A percentile compares a stretch with the other conserved stretches of the same genome.
phyloP scores from a whole-genome alignment of 2,113 vertebrate genomes.

The Macroglossus sobrinus region DNA sequence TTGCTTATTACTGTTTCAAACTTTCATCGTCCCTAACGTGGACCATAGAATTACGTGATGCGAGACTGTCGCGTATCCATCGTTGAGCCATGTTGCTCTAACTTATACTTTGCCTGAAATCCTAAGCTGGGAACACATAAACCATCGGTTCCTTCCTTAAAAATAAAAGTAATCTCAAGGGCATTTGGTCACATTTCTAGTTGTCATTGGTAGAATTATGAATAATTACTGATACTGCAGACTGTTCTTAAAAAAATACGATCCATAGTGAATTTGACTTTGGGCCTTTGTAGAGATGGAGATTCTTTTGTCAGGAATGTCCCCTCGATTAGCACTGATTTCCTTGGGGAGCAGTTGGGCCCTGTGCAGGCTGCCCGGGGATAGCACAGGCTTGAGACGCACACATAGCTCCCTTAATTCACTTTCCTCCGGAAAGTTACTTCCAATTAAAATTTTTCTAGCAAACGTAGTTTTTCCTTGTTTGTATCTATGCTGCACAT shows the following conservation, averaged over 20 bases:
- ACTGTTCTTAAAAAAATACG: background rate
- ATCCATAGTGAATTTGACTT: background rate
- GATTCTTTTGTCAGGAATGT: background rate
- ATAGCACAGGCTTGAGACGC: background rate
- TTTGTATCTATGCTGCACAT: background rate
- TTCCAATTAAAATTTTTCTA: constrained; percentile 33
- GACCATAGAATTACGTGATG: background rate
- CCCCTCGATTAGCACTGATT: background rate
- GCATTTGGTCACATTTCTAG: background rate
- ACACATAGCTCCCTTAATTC: background rate
- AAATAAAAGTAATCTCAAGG: background rate
- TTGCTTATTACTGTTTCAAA: background rate
- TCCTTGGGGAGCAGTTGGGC: background rate
- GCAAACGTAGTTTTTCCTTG: background rate
- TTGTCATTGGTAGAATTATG: background rate
- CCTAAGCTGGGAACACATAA: background rate
- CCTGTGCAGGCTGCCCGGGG: background rate
- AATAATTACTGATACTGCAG: background rate
- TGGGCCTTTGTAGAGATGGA: background rate
- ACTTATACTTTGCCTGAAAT: background rate
- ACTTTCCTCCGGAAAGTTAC: constrained; percentile 25
- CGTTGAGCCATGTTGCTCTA: background rate
- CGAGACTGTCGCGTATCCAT: background rate
- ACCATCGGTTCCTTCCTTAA: background rate
- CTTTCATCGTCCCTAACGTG: background rate